A percentile compares a stretch with the other conserved stretches of the same genome.
Evolutionary conservation across 2,113 vertebrate genomes (phyloP).

Genomic region (Ovibos moschatus): DNA sequence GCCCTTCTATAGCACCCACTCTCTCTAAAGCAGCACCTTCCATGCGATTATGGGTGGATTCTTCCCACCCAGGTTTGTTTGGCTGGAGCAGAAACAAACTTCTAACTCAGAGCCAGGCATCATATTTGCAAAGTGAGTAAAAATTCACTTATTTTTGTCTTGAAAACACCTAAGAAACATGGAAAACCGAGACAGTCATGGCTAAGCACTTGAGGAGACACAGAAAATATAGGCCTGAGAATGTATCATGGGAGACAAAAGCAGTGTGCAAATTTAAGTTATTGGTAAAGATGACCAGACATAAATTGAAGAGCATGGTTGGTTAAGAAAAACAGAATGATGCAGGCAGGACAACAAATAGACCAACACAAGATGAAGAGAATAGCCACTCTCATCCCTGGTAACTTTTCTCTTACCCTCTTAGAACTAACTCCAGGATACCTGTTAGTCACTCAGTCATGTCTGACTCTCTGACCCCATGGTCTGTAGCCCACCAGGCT

Average conservation of each 20-base stretch:
- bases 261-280: too few species aligned
- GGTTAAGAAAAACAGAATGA: not conserved
- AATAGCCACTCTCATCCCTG: not conserved
- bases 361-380: not conserved
- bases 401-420: not conserved
- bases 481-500: not conserved
- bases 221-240: not conserved
- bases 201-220: not conserved
- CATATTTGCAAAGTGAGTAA: not conserved
- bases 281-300: accelerated
- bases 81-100: not conserved
- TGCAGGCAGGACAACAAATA: not conserved
- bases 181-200: not conserved
- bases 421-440: not conserved
- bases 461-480: not conserved
- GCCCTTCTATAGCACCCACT: not conserved
- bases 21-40: not conserved
- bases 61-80: accelerated
- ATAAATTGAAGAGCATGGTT: not conserved
- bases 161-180: not conserved
- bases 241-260: not conserved
- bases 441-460: not conserved
- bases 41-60: not conserved
- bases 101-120: not conserved
- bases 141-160: not conserved